Base-by-base conservation (phyloP, 2,888 invertebrate species). In the Epistrophella euchroma region DNA sequence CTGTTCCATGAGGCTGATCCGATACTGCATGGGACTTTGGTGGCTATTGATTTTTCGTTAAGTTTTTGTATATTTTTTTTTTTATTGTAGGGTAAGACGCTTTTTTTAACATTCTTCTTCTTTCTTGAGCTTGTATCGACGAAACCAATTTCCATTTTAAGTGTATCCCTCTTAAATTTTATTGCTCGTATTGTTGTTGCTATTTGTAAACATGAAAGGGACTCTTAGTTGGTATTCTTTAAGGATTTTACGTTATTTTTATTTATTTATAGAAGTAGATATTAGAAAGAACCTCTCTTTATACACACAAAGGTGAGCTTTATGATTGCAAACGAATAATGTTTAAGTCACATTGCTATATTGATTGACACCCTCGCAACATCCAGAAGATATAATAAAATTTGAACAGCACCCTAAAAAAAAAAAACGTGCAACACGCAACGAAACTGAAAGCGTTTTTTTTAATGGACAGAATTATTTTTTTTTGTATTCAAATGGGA, bases 91-190 rank as follows among this genome's bases (percentile, higher is more conserved):
- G 64, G 66, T 80, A 80, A 68, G 72, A 80, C 70, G 77, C 77
- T 73, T 62, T 73, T 71, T 28, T 52, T 56, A 28, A 7, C 3
- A 56, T 43, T 45, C 56, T 72, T 68, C 37, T 35, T 72, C 28
- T 47, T 66, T 66, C 32, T 66, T 17, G 56, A 73, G 71, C 60
- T 83, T 87, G 83, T 87, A 83, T 87, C 79, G 72, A 83, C 79
- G 72, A 83, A 87, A 87, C 83, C 87, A 87, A 87, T 87, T 87
- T 87, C 87, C 87, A 83, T 83, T 87, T 87, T 83, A 83, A 83
- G 83, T 78, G 75, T 83, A 87, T 79, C 78, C 83, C 87, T 82
- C 87, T 87, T 78, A 87, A 87, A 83, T 87, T 87, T 83, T 87
- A 87, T 87, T 87, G 87, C 78, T 83, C 68, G 78, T 76, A 87